Evolutionary conservation across 2,113 vertebrate genomes (phyloP).

Genomic region (Lathamus discolor): DNA sequence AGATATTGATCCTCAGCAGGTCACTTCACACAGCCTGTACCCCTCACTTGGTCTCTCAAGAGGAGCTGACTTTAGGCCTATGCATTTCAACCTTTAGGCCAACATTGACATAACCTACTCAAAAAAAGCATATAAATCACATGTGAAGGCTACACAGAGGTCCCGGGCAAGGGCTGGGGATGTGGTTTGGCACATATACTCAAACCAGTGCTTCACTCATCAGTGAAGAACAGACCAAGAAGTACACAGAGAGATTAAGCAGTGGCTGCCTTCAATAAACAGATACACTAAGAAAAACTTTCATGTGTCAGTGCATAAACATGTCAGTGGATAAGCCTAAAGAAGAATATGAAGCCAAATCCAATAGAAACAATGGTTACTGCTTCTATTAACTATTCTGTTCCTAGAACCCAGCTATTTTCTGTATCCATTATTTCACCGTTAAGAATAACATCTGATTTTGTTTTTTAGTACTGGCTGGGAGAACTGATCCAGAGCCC

Average conservation of each 20-base stretch:
- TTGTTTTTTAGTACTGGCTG: background rate
- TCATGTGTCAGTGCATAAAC: background rate
- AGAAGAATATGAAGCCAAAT: background rate
- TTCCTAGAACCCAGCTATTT: background rate
- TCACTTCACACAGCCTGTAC: background rate
- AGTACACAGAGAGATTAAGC: background rate
- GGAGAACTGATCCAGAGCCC: background rate
- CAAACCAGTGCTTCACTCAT: background rate
- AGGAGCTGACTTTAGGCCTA: background rate
- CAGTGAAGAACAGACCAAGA: background rate
- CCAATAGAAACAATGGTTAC: background rate
- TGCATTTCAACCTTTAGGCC: background rate
- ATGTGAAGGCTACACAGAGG: background rate
- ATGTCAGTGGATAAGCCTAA: background rate
- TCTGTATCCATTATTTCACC: background rate
- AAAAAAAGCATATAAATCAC: fast-evolving
- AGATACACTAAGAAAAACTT: background rate
- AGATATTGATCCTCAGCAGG: background rate
- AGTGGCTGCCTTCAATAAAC: background rate
- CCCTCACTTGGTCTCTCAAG: background rate
- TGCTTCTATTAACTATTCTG: background rate
- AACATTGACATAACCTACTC: background rate
- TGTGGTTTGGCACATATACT: background rate
- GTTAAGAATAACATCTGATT: background rate
- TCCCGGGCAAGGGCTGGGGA: background rate